Evolutionary conservation across 1,140 invertebrate genomes (phyloP).

Genomic region (Melitaea cinxia): DNA sequence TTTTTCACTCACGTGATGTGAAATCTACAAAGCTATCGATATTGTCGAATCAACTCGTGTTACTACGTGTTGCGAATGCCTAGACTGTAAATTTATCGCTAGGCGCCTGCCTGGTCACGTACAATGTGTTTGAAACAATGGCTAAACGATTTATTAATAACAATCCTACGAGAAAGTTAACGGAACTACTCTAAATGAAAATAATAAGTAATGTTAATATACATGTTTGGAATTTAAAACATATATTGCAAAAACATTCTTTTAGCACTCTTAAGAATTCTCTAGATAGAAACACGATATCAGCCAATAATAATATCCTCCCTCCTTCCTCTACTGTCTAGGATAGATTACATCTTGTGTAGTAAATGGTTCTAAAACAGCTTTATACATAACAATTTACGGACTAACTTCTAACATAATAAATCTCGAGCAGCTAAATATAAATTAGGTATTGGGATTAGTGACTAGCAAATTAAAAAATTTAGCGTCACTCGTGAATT

Average conservation of each 20-base stretch:
- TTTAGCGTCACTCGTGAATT: too few species aligned
- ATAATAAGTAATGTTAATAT: neutral
- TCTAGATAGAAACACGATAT: neutral
- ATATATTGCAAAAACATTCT: neutral
- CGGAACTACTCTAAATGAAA: slow-evolving; percentile 13
- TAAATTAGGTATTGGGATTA: too few species aligned
- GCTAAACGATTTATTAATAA: slow-evolving; percentile 43
- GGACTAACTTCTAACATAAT: too few species aligned
- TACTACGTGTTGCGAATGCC: slow-evolving; percentile 55
- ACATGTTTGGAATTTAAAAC: slow-evolving; percentile 1
- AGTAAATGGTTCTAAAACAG: too few species aligned
- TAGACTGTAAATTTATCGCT: slow-evolving; percentile 39
- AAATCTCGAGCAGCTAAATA: too few species aligned
- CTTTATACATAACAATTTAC: too few species aligned
- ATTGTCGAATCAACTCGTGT: slow-evolving; percentile 47
- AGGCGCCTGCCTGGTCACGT: slow-evolving; percentile 54
- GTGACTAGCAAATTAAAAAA: too few species aligned
- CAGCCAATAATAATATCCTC: neutral
- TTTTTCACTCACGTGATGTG: neutral
- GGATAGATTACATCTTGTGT: neutral
- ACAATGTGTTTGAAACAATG: slow-evolving; percentile 44
- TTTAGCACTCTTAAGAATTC: neutral
- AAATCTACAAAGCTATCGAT: slow-evolving; percentile 38
- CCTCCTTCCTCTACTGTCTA: neutral
- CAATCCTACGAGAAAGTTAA: slow-evolving; percentile 40